Percentiles rank a stretch among this genome's conserved stretches.
Conservation (phyloP, 2,797 vertebrate genomes). For the Sphenodon punctatus region DNA sequence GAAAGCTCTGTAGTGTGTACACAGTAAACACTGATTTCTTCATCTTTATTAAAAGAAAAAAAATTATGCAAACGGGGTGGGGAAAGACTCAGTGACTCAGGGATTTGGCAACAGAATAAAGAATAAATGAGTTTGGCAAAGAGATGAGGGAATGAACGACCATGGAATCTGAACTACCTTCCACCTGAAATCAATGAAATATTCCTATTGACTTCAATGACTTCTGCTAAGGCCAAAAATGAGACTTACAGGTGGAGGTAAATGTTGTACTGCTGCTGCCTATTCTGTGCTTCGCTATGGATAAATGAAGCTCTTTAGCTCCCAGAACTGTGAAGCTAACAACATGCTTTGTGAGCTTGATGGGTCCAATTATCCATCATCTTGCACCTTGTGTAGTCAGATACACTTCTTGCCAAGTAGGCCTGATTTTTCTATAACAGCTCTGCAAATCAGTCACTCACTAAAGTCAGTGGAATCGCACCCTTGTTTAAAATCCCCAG, state of each 20-base stretch:
- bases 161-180: not conserved
- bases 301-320: not conserved
- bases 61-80: not conserved
- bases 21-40: not conserved
- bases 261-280: not conserved
- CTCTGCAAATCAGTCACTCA: not conserved
- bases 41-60: not conserved
- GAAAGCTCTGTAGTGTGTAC: not conserved
- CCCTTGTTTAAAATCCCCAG: too few species aligned
- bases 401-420: accelerated
- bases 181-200: not conserved
- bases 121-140: slow-evolving; percentile 17
- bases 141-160: not conserved
- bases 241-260: not conserved
- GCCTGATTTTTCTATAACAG: accelerated
- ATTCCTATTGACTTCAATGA: not conserved
- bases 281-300: not conserved
- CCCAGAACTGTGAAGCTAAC: accelerated
- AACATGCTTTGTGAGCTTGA: not conserved
- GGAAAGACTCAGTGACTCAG: slow-evolving; percentile 22
- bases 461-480: too few species aligned
- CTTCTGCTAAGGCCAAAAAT: not conserved
- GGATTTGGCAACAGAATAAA: slow-evolving; percentile 43
- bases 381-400: not conserved
- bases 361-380: accelerated